Base-by-base conservation (phyloP, 2,113 vertebrate genomes). In the Xiphorhynchus elegans region DNA sequence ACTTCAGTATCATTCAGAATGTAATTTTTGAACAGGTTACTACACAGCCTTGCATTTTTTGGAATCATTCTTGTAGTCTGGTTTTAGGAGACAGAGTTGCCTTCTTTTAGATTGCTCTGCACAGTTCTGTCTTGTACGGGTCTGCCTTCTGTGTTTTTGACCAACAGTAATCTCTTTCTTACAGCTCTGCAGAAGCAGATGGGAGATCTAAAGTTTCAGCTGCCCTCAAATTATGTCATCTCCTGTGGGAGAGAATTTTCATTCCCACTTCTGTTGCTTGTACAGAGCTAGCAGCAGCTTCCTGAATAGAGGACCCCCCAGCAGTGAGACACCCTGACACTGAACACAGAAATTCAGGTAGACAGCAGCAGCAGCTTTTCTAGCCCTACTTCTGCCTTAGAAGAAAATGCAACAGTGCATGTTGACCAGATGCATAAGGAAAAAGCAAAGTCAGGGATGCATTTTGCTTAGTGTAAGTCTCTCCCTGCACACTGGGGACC, bases 71-170 rank as follows among this genome's bases (percentile, higher is more conserved):
- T 12, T 84, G 21, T 15, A 18, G 69, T 90, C 64, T 56, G 25
- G 25, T 42, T 90, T 78, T 76, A 58, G 50, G 29, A 87, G 37
- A 64, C 53, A 79, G 92, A 79, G 47, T 37, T 53, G 3, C 40
- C 40, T 82, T 82, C 73, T 87, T 95, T 84, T 66, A 31, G 40
- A 76, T 59, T 87, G 67, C 87, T 94, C 85, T 91, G 74, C 66
- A 84, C 26, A 47, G 84, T 95, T 86, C 60, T 87, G 12, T 72
- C 83, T 87, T 72, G 26, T 78, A 74, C 46, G 35, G 46, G 59
- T 86, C 87, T 77, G n/a, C 88, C 73, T 78, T 53, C 52, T 66
- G 56, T 72, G 55, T 0, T 90, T 95, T 75, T 84, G 84, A 92
- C 76, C 93, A 84, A 69, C 50, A 85, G 18, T 39, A 67, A 33